Conservation (phyloP, 1,140 invertebrate species). For the Leptinotarsa texana region DNA sequence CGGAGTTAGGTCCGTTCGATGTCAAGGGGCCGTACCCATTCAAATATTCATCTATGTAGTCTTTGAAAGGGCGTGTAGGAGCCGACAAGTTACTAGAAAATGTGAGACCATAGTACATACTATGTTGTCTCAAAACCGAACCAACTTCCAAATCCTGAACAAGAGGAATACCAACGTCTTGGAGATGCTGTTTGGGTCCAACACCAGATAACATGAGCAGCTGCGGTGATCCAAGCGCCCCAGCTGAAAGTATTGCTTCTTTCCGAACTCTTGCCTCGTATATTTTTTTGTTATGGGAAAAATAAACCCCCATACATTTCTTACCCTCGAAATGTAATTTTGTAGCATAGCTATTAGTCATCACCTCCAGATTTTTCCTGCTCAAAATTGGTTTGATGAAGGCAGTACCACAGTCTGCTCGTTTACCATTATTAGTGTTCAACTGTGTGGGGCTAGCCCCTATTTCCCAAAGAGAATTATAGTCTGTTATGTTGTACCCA, state of each 20-base stretch:
- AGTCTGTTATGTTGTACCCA: not conserved
- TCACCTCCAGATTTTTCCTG: slow-evolving; percentile 70
- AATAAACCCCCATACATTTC: slow-evolving; percentile 70
- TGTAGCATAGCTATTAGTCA: slow-evolving; percentile 70
- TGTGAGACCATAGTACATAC: slow-evolving; percentile 24
- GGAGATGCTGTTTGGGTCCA: slow-evolving; percentile 65
- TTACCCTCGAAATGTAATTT: slow-evolving; percentile 76
- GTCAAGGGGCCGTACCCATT: slow-evolving; percentile 13
- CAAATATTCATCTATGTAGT: slow-evolving; percentile 13
- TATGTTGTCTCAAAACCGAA: slow-evolving; percentile 75
- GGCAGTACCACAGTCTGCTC: slow-evolving; percentile 71
- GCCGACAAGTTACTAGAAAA: slow-evolving; percentile 23
- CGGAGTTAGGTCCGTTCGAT: not conserved
- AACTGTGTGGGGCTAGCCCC: not conserved
- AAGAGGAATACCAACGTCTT: slow-evolving; percentile 62
- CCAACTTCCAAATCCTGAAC: slow-evolving; percentile 72
- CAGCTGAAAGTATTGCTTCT: slow-evolving; percentile 75
- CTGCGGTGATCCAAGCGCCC: slow-evolving; percentile 72
- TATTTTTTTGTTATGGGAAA: slow-evolving; percentile 56
- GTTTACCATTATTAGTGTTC: slow-evolving; percentile 58
- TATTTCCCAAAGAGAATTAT: not conserved
- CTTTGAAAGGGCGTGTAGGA: not conserved
- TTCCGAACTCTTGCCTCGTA: slow-evolving; percentile 60
- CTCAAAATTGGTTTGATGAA: slow-evolving; percentile 72
- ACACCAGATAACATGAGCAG: slow-evolving; percentile 76